Base-by-base conservation (phyloP, 2,888 invertebrate genomes). In the Eilema depressum region DNA sequence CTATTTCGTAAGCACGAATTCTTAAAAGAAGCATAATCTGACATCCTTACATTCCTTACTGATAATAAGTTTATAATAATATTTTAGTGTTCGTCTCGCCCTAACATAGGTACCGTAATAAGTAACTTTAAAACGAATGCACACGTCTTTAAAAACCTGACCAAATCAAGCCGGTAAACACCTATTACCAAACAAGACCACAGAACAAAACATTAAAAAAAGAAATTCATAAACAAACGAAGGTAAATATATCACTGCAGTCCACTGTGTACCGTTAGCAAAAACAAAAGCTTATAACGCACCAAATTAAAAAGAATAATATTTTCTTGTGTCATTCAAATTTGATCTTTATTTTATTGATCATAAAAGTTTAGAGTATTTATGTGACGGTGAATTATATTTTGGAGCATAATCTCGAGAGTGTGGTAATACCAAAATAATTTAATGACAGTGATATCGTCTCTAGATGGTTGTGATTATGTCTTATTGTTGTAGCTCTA, bases 391-490 rank as follows among this genome's bases (percentile, higher is more conserved):
- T 61, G 53, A 26, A 65, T 57, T 37, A 56, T 41, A 33, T 60
- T 64, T 68, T 68, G 56, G n/a, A 26, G 62, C 30, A 63, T 63
- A 63, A 72, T 69, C 30, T 79, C 77, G 75, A 79, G 78, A 83
- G 85, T 80, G 82, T 75, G 79, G 81, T 72, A 84, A 87, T 80
- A 86, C 82, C 84, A 86, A 87, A 89, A 88, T 85, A 84, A 87
- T 88, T 81, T 88, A 88, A 88, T 88, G 87, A 87, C 84, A 84
- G 80, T 83, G 84, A 88, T 87, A 88, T 83, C 63, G 77, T 76
- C 77, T 76, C 63, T 62, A 83, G 83, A 85, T 84, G 78, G 79
- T 78, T 68, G 82, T 85, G 83, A 88, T 88, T 86, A 87, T 79
- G 76, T 78, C 53, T 82, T 79, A 82, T 80, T 84, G 83, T 81